A percentile compares a stretch with the other conserved stretches of the same genome.
phyloP scores from a whole-genome alignment of 1,140 invertebrate genomes.

The Ceratina australensis region DNA sequence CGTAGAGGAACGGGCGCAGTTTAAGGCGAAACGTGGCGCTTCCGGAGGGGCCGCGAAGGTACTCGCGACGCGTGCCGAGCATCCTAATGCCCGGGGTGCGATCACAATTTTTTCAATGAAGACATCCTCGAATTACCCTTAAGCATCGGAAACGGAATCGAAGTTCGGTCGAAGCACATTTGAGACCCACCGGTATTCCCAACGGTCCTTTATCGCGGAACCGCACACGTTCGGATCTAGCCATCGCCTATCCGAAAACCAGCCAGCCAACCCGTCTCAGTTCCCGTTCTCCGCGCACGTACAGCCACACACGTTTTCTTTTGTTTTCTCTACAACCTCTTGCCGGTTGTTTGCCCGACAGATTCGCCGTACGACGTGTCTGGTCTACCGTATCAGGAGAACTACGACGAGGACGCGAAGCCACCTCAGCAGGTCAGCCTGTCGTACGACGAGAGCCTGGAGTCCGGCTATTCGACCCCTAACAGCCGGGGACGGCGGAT shows the following conservation, averaged over 20 bases:
- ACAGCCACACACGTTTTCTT: neutral
- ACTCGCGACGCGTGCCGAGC: neutral
- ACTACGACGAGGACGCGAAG: constrained; percentile 86
- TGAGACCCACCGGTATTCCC: neutral
- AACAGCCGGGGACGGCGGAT: constrained; percentile 93
- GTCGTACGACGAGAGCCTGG: constrained; percentile 94
- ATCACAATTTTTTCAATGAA: constrained; percentile 10
- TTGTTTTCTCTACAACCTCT: neutral
- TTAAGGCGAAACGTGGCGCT: neutral
- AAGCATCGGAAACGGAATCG: neutral
- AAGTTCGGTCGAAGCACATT: neutral
- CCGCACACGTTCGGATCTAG: neutral
- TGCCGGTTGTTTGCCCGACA: constrained; percentile 72
- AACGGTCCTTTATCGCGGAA: neutral
- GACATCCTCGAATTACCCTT: neutral
- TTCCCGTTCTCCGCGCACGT: constrained; percentile 26
- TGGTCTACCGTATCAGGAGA: constrained; percentile 91
- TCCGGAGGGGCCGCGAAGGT: too few species aligned
- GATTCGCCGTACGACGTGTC: constrained; percentile 96
- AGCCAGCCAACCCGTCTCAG: neutral
- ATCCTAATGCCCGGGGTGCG: neutral
- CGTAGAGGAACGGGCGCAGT: neutral
- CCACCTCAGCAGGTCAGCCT: constrained; percentile 91
- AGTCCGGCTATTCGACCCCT: constrained; percentile 95
- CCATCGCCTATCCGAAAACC: neutral